These are phyloP conservation scores for Julus scandinavius DNA, from an alignment of 2,888 invertebrate genomes.

Conservation along the genomic window DNA sequence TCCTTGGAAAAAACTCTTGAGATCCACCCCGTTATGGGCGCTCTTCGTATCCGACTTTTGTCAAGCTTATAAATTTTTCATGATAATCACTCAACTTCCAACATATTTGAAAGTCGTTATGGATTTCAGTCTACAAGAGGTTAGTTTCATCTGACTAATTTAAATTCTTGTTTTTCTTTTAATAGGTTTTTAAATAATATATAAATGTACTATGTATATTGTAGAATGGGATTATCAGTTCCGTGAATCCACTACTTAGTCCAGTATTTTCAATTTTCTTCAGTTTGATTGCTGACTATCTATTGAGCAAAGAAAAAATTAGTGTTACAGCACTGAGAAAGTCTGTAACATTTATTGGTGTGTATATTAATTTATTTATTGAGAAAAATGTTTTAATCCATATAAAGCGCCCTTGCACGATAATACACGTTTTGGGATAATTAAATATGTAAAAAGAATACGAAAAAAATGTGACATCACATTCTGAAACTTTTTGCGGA, in stretches of 20 bases:
- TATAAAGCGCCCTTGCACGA: no score
- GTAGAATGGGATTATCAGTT: neutral
- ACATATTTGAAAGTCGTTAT: conserved; percentile 51
- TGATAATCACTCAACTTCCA: conserved; percentile 47
- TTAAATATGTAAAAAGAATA: no score
- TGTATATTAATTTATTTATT: neutral
- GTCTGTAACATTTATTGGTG: neutral
- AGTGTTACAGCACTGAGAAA: conserved; percentile 38
- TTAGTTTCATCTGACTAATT: neutral
- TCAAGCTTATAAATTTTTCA: neutral
- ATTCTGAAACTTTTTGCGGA: no score
- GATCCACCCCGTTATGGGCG: conserved; percentile 15
- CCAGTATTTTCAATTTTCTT: neutral
- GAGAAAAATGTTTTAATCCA: no score
- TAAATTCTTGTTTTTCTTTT: neutral
- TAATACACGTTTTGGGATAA: no score
- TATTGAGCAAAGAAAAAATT: neutral
- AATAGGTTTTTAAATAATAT: neutral
- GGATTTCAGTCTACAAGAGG: conserved; percentile 17
- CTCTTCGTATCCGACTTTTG: neutral
- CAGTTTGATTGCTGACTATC: neutral
- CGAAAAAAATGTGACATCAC: no score
- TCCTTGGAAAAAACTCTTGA: neutral
- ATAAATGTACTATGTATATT: neutral
- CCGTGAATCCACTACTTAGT: neutral